phyloP scores from a whole-genome alignment of 2,113 vertebrate genomes.

The Capreolus pygargus region DNA sequence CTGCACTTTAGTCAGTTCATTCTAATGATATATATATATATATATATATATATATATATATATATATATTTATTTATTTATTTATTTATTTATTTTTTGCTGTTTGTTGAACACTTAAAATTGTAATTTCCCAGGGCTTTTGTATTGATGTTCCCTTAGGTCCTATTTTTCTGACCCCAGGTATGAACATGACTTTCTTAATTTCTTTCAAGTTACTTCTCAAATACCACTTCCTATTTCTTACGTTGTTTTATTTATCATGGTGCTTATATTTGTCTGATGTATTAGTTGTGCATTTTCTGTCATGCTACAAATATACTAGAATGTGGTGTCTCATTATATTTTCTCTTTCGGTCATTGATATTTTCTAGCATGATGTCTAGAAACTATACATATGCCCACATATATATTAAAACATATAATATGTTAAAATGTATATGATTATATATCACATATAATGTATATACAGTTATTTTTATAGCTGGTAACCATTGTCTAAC shows the following conservation, averaged over 20 bases:
- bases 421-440: background rate
- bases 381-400: background rate
- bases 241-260: background rate
- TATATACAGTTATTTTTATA: background rate
- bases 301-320: background rate
- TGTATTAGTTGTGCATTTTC: background rate
- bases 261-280: background rate
- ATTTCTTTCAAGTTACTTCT: background rate
- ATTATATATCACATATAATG: background rate
- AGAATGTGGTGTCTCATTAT: background rate
- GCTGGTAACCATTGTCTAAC: background rate
- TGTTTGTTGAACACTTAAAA: background rate
- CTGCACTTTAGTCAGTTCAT: background rate
- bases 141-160: background rate
- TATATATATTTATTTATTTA: too few species aligned
- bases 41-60: too few species aligned
- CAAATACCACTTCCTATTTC: background rate
- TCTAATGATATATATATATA: background rate
- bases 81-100: background rate
- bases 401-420: background rate
- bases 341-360: background rate
- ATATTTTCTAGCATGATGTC: background rate
- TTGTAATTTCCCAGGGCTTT: background rate
- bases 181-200: background rate
- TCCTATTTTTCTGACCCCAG: background rate